Base-by-base conservation (phyloP, 2,888 invertebrate species). In the Andrena trimmerana region DNA sequence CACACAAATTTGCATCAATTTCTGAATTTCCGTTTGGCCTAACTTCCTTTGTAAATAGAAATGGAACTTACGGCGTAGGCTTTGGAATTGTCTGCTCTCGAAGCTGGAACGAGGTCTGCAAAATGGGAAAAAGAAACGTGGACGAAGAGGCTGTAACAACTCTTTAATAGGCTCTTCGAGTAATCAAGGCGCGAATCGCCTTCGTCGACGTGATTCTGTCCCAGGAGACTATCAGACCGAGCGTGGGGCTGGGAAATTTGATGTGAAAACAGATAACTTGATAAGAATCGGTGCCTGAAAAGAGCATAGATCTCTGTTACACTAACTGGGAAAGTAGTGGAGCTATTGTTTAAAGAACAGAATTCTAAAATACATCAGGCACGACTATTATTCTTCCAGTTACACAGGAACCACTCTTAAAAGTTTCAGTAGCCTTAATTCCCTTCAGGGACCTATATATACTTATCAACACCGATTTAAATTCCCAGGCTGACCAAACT, bases 171-270 rank as follows among this genome's bases (percentile, higher is more conserved):
- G 6, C 50, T 60, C 60, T 42, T 7, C 57, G 36, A 13, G 52
- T 54, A 67, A 78, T 67, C 75, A 67, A 68, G 54, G 59, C 31
- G 36, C 2, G 33, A 65, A 63, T 52, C 50, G 63, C 48, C 52
- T 62, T 48, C 31, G 29, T 24, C 16, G 16, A 24, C 24, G 1
- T 24, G 42, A 57, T 67, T 31, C 33, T 48, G 29, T 3, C 54
- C 16, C 16, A 4, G 27, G 36, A 59, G 27, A 16, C 54, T 66
- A 82, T 74, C 54, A 62, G 8, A 66, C 52, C n/a, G 62, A 66
- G 42, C 33, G 20, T 20, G 20, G 8, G 8, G 31, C 2, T 20
- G 31, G 31, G 50, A 50, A 52, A 33, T 52, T 42, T 42, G 42
- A 42, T 42, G 42, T 1, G 16, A 16, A 20, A 20, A 24, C 52